These are phyloP conservation scores for Gouania willdenowi DNA, from an alignment of 2,797 vertebrate genomes.

Conservation along the genomic window DNA sequence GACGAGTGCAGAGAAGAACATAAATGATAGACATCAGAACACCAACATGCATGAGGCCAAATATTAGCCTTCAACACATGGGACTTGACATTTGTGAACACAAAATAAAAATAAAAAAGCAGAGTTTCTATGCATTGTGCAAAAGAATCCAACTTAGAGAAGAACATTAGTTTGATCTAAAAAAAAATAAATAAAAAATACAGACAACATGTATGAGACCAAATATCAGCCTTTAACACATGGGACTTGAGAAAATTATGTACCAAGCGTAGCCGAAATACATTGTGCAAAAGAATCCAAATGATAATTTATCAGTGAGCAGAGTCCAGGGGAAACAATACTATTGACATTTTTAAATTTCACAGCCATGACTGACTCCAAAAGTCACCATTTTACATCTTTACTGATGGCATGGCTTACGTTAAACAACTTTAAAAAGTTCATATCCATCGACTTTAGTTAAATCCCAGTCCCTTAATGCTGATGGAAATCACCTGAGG, in stretches of 20 bases:
- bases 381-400: too few species aligned
- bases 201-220: constrained; percentile 2
- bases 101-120: too few species aligned
- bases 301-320: neutral
- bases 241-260: neutral
- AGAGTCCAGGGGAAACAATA: neutral
- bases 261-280: neutral
- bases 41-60: constrained; percentile 1
- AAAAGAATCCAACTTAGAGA: too few species aligned
- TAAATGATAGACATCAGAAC: neutral
- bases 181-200: neutral
- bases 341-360: too few species aligned
- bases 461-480: too few species aligned
- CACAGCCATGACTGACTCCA: too few species aligned
- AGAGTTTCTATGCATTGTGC: too few species aligned
- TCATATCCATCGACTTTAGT: too few species aligned
- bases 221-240: neutral
- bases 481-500: constrained; percentile 7
- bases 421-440: too few species aligned
- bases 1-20: neutral
- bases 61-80: neutral
- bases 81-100: neutral
- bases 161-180: too few species aligned
- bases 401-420: too few species aligned
- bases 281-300: neutral